Conservation (phyloP, 2,888 invertebrate genomes). For the Habrosyne pyritoides region DNA sequence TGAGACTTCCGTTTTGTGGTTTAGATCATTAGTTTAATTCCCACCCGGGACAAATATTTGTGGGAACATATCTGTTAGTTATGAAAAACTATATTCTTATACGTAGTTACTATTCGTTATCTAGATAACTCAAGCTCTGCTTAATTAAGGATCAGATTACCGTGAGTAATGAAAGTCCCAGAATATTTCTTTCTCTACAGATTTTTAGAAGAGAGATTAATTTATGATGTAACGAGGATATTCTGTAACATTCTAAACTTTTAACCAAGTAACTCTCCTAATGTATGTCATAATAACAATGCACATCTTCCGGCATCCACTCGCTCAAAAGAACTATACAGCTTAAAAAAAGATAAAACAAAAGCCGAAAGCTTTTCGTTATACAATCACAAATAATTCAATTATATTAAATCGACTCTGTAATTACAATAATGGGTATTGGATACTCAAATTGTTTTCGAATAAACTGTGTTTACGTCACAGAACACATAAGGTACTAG, state of each 20-base stretch:
- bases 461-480: neutral
- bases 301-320: neutral
- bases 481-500: neutral
- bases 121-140: too few relatives aligned
- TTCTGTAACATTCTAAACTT: neutral
- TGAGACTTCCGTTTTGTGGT: too few relatives aligned
- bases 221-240: neutral
- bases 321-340: neutral
- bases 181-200: too few relatives aligned
- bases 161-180: too few relatives aligned
- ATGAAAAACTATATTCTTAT: too few relatives aligned
- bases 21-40: too few relatives aligned
- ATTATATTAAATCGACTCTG: neutral
- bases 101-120: too few relatives aligned
- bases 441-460: neutral
- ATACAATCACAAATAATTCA: neutral
- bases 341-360: neutral
- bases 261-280: neutral
- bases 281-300: neutral
- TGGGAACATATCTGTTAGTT: too few relatives aligned
- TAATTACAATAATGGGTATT: neutral
- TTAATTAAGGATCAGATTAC: too few relatives aligned
- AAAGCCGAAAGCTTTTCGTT: neutral
- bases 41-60: too few relatives aligned
- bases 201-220: too few relatives aligned